Evolutionary conservation across 2,797 vertebrate species (phyloP), one percentile per base, ranked within the genome.

Genomic region (Malurus splendens): DNA sequence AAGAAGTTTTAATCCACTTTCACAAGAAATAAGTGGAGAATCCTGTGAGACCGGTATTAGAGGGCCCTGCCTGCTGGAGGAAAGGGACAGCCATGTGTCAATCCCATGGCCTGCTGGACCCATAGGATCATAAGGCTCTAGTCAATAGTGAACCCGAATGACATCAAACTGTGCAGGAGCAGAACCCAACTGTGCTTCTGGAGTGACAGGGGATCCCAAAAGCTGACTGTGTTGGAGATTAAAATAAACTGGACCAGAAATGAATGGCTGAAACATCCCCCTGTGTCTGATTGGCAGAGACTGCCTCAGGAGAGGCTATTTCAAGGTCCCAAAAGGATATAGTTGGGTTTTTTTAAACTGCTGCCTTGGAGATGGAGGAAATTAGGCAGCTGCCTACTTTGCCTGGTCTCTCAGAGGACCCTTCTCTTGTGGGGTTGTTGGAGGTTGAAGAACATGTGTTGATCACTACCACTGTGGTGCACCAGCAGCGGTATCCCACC

Each of bases 341-440:
- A 0, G 6, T 6, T n/a, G 25, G 5, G 14, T 0, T 6, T 18
- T 38, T 61, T 38, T 38, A 0, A 24, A 57, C 57, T 56, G 14
- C 12, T 50, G 6, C 7, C 18, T 42, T 82, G 51, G 22, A 36
- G 9, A n/a, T 56, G 36, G 30, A 41, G 25, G 30, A 56, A 72
- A 25, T 48, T 22, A 12, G 7, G 42, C 23, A 25, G 30, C 25
- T 50, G 24, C 28, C 16, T 28, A 10, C 33, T 16, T 62, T 33
- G 28, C 19, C 41, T 48, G 18, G 8, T 50, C 9, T 32, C 12
- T 15, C 36, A 64, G 38, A 73, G 10, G 12, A n/a, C 6, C 8
- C 14, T 50, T 44, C 18, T 38, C 18, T 27, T 65, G 22, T 14
- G 36, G 17, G 14, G 5, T 8, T 57, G 5, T 27, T 65, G 57